Evolutionary conservation across 1,140 invertebrate genomes (phyloP).

Genomic region (Belonocnema kinseyi): DNA sequence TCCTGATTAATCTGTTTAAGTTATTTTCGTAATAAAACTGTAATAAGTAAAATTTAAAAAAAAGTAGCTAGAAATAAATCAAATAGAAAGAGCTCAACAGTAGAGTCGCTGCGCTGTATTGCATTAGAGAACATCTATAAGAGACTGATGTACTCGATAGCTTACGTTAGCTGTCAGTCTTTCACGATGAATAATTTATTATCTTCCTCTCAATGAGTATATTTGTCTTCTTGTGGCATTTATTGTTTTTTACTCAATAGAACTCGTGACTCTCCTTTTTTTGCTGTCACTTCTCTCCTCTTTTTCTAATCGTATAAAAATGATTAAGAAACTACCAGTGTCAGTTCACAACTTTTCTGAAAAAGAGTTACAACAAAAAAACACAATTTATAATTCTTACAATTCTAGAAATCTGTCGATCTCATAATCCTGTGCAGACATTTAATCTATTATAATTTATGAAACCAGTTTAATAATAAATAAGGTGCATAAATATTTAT

Average conservation of each 20-base stretch:
- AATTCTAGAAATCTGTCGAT: too few relatives aligned
- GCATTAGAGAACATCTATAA: conserved; percentile 11
- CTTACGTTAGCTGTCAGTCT: conserved; percentile 30
- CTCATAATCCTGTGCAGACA: too few relatives aligned
- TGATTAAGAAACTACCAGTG: too few relatives aligned
- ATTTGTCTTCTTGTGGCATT: conserved; percentile 22
- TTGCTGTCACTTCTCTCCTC: not conserved
- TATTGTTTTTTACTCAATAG: conserved; percentile 27
- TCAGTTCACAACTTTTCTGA: too few relatives aligned
- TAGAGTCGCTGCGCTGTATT: not conserved
- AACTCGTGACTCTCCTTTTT: not conserved
- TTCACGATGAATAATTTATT: conserved; percentile 30
- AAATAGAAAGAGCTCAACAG: not conserved
- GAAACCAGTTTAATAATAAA: too few relatives aligned
- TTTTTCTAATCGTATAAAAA: not conserved
- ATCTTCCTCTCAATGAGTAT: conserved; percentile 23
- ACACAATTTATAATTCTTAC: too few relatives aligned
- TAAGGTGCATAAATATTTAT: too few relatives aligned
- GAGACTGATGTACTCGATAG: conserved; percentile 26
- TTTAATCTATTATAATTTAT: too few relatives aligned
- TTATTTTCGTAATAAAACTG: too few relatives aligned
- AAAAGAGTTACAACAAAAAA: too few relatives aligned
- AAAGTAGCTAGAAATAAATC: not conserved
- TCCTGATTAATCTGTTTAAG: too few relatives aligned
- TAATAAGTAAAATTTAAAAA: too few relatives aligned